Evolutionary conservation across 1,140 invertebrate genomes (phyloP), one percentile per base, ranked within the genome.

Genomic region (Drosophila burlai): DNA sequence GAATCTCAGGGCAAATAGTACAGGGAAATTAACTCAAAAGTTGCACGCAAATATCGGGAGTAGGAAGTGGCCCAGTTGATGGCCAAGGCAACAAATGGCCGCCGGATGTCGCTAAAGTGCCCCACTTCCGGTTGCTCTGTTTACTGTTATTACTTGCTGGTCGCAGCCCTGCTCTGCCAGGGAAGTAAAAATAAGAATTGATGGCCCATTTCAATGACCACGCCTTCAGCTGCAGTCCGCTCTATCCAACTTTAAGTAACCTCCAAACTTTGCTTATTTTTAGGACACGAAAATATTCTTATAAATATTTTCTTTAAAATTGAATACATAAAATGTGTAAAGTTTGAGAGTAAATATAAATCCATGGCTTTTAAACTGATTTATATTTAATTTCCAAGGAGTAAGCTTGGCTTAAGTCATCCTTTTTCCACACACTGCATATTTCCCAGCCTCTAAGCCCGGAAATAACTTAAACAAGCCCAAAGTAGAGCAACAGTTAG

Each of bases 11-110:
- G 60, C 71, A 76, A 80, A 46, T 61, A 47, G 45, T 47, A 62
- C 71, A 54, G 50, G 50, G 46, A 58, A 83, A 79, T 83, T 61
- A 74, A 80, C 52, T 80, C 58, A 60, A 61, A 69, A 73, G 68
- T 66, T 16, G 40, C 66, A 79, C 31, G 55, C 68, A 83, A 67
- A 71, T 79, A 79, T 60, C 63, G 66, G 43, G 50, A 52, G 40
- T 46, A 69, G 65, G 63, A 71, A 64, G 62, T 61, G 46, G 63
- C 46, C 18, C 59, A 43, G 45, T 49, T 46, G 18, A 72, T 36
- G 52, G 50, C 34, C 54, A 40, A 40, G 54, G 54, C 54, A 55
- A 38, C 54, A 40, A 55, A 55, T 55, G 40, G 42, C 31, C 40
- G 54, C 59, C 81, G 81, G 76, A 79, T 62, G 60, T 69, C 50